Percentiles rank a stretch among this genome's conserved stretches.
phyloP scores from a whole-genome alignment of 1,140 invertebrate genomes.

The Hyles euphorbiae region DNA sequence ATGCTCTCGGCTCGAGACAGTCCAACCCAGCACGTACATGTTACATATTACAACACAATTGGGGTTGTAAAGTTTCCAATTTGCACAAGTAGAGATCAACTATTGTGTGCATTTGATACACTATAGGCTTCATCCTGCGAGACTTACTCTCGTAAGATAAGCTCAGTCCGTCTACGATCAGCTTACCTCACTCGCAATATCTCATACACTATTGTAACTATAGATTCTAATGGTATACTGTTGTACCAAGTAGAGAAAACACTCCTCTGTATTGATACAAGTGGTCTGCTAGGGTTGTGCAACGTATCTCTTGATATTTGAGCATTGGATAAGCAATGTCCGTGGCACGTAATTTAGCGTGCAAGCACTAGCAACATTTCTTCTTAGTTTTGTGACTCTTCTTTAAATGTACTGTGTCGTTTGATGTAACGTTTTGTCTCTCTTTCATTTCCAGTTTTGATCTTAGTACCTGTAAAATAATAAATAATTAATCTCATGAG shows the following conservation, averaged over 20 bases:
- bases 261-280: conserved; percentile 1
- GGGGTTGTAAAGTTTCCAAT: conserved; percentile 5
- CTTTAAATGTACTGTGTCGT: conserved; percentile 76
- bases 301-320: conserved; percentile 61
- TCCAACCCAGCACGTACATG: conserved; percentile 41
- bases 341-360: conserved; percentile 41
- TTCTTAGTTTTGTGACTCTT: conserved; percentile 76
- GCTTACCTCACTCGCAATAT: too few species aligned
- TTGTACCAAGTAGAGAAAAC: conserved; percentile 30
- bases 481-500: background rate
- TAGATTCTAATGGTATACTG: conserved; percentile 2
- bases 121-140: background rate
- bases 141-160: too few species aligned
- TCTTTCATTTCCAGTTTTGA: conserved; percentile 78
- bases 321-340: conserved; percentile 65
- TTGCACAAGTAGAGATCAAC: conserved; percentile 31
- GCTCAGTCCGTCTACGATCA: too few species aligned
- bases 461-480: conserved; percentile 70
- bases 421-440: conserved; percentile 76
- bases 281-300: conserved; percentile 57
- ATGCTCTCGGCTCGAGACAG: conserved; percentile 45
- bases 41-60: conserved; percentile 1
- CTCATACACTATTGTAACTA: conserved; percentile 1
- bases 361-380: conserved; percentile 76
- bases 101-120: background rate